phyloP scores from a whole-genome alignment of 30 jellyfish, hydroid and myxozoan species.

The Chrysaora quinquecirrha region DNA sequence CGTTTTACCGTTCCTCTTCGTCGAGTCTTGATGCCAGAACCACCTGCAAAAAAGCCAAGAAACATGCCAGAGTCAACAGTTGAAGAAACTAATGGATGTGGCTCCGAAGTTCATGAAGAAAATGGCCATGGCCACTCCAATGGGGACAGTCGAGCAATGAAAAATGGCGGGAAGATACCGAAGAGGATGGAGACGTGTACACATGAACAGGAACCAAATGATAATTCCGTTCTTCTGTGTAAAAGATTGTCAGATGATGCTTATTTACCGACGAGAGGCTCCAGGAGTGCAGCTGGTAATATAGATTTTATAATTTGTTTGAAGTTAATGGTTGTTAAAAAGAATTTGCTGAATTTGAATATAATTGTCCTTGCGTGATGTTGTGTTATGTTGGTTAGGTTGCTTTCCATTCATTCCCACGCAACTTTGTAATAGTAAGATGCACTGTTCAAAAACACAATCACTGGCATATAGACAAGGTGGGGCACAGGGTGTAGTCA shows the following conservation, averaged over 20 bases:
- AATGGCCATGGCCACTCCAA: background rate
- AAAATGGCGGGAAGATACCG: conserved; percentile 32
- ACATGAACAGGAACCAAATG: too few relatives aligned
- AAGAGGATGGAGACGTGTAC: too few relatives aligned
- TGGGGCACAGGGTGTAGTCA: background rate
- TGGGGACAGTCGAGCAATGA: background rate
- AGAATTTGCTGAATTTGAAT: background rate
- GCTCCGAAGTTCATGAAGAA: conserved; percentile 10
- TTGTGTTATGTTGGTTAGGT: too few relatives aligned
- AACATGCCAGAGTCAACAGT: conserved; percentile 41
- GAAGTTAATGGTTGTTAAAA: background rate
- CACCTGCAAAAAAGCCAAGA: conserved; percentile 33
- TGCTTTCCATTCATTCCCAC: too few relatives aligned
- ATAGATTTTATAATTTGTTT: background rate
- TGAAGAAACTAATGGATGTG: too few relatives aligned
- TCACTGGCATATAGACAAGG: background rate
- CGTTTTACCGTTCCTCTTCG: too few relatives aligned
- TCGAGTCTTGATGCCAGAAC: conserved; percentile 57
- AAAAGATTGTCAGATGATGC: conserved; percentile 79
- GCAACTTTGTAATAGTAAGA: background rate
- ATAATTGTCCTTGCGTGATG: background rate
- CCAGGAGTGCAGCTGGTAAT: conserved; percentile 89
- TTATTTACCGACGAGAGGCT: conserved; percentile 74
- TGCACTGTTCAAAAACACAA: background rate
- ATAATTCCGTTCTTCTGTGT: conserved; percentile 53